Evolutionary conservation across 2,888 invertebrate genomes (phyloP).

Genomic region (Boloria selene): DNA sequence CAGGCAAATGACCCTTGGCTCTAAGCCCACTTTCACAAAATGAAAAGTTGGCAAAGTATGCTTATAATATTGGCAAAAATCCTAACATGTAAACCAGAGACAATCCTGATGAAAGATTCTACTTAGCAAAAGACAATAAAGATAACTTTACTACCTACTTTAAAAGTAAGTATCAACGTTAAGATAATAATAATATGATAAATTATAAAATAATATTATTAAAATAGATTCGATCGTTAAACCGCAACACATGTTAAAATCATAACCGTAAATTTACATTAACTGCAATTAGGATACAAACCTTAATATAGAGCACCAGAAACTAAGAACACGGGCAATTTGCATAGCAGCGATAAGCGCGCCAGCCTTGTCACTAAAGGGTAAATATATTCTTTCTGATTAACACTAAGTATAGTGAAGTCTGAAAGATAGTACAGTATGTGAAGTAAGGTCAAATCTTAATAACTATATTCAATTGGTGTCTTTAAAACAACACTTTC

Average conservation of each 20-base stretch:
- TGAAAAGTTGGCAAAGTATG: conserved; percentile 38
- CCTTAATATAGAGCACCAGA: conserved; percentile 26
- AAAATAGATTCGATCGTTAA: neutral
- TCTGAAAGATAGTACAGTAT: too few relatives aligned
- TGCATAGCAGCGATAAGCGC: conserved; percentile 26
- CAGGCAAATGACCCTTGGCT: conserved; percentile 39
- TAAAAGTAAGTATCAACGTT: too few relatives aligned
- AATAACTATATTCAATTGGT: conserved; percentile 30
- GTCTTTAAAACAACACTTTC: conserved; percentile 29
- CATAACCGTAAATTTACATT: conserved; percentile 23
- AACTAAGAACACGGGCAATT: conserved; percentile 19
- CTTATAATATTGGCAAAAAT: conserved; percentile 36
- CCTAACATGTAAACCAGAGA: conserved; percentile 25
- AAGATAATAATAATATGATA: neutral
- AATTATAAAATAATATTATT: neutral
- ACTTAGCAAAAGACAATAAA: conserved; percentile 2
- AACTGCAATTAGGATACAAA: conserved; percentile 22
- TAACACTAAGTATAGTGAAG: neutral
- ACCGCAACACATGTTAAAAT: conserved; percentile 1
- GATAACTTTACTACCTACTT: neutral
- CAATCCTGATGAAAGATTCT: conserved; percentile 4
- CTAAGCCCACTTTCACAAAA: conserved; percentile 35
- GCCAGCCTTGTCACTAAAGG: conserved; percentile 20
- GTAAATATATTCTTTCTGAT: conserved; percentile 14
- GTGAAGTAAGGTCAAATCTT: conserved; percentile 30